Base-by-base conservation (phyloP, 2,888 invertebrate species). In the Xanthorhoe designata region DNA sequence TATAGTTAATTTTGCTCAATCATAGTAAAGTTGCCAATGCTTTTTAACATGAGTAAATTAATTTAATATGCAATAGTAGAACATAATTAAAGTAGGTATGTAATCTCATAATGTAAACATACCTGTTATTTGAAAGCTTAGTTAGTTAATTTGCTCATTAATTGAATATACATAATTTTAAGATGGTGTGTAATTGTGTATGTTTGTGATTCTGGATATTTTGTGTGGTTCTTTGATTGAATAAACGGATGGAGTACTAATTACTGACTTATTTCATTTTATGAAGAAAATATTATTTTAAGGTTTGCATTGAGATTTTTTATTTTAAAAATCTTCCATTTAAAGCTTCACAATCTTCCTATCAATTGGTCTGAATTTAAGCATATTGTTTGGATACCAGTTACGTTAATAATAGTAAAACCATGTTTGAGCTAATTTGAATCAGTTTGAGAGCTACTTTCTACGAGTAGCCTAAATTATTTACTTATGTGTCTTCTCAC, bases 1-100 rank as follows among this genome's bases (percentile, higher is more conserved):
- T n/a, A 75, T 78, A 58, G 83, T 83, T 72, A 82, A 64, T 84
- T 87, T 63, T 89, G 89, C 89, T 89, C 89, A 89, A 89, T 78
- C 77, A 75, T 80, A 82, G 70, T 66, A 67, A 70, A 63, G 58
- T 71, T 49, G 59, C 38, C 66, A 74, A 75, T 71, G 79, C 79
- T 80, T 81, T 73, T 66, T 75, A 72, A 75, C 65, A 61, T 38
- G 1, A 62, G 57, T 58, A 63, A 62, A 52, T 62, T 61, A 67
- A 65, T 56, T 18, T 62, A 54, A 52, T 13, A 18, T 64, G 61
- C 35, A 29, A 29, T 56, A 47, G 19, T 42, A 53, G 13, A 42
- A 38, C 18, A 60, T 24, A 54, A 32, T 35, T 29, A 51, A 56
- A 62, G 38, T 51, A 50, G 19, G 49, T 52, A 24, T 51, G 35